A percentile compares a stretch with the other conserved stretches of the same genome.
Conservation (phyloP, 2,113 vertebrate genomes). For the Sylvietta virens region DNA sequence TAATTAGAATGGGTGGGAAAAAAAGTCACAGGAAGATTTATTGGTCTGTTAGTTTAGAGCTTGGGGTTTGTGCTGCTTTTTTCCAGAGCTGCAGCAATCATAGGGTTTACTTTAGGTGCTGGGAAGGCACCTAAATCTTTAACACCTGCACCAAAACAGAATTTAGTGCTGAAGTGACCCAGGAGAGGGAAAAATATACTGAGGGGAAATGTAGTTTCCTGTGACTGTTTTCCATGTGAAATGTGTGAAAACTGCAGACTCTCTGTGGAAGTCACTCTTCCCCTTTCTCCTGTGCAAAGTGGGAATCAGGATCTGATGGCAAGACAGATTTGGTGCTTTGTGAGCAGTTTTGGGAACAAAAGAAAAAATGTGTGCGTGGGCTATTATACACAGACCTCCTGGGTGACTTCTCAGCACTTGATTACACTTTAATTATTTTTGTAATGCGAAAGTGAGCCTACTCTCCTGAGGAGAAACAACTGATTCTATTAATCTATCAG, state of each 20-base stretch:
- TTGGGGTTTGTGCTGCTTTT: not conserved
- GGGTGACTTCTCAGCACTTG: constrained; percentile 26
- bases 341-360: not conserved
- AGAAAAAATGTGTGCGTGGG: not conserved
- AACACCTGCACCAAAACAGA: not conserved
- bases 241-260: not conserved
- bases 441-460: not conserved
- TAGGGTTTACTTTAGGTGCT: not conserved
- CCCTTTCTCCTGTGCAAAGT: accelerated
- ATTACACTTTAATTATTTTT: constrained; percentile 53
- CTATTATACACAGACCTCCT: not conserved
- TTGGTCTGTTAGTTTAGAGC: not conserved
- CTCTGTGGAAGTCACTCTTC: accelerated
- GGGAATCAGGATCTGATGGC: not conserved
- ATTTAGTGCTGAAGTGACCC: not conserved
- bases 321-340: not conserved
- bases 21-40: not conserved
- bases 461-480: constrained; percentile 10
- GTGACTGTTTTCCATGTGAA: not conserved
- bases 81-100: not conserved
- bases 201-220: too few species aligned
- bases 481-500: constrained; percentile 20
- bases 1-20: not conserved
- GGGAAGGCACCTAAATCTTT: not conserved
- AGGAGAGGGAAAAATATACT: not conserved